phyloP scores from a whole-genome alignment of 2,113 vertebrate genomes.

The Sinosuthora webbiana region DNA sequence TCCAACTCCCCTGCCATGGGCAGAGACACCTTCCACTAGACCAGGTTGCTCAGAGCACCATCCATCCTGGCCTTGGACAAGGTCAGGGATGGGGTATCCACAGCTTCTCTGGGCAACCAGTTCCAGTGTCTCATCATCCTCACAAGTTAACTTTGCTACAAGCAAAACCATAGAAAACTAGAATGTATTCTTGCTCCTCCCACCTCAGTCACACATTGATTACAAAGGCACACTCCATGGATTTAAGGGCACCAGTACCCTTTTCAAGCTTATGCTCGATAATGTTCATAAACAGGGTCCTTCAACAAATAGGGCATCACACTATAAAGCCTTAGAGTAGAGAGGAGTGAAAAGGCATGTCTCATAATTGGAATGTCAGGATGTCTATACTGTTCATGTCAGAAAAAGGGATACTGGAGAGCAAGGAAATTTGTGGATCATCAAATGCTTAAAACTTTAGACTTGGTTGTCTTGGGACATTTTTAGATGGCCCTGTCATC shows the following conservation, averaged over 20 bases:
- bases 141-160: constrained; percentile 22
- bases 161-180: neutral
- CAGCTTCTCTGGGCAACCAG: neutral
- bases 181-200: neutral
- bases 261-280: neutral
- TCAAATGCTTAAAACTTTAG: neutral
- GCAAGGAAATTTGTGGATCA: neutral
- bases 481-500: neutral
- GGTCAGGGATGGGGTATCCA: neutral
- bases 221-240: neutral
- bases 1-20: too few relatives aligned
- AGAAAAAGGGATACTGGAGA: neutral
- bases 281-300: neutral
- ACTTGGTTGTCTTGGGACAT: too few relatives aligned
- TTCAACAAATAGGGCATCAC: neutral
- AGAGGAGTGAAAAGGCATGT: neutral
- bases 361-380: neutral
- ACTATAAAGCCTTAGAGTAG: neutral
- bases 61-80: neutral
- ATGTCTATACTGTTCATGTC: neutral
- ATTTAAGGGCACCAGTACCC: neutral
- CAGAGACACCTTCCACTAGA: neutral
- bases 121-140: neutral
- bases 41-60: neutral
- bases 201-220: neutral